Percentiles rank a stretch among this genome's conserved stretches.
phyloP scores from a whole-genome alignment of 2,797 vertebrate species.

The Discoglossus pictus region DNA sequence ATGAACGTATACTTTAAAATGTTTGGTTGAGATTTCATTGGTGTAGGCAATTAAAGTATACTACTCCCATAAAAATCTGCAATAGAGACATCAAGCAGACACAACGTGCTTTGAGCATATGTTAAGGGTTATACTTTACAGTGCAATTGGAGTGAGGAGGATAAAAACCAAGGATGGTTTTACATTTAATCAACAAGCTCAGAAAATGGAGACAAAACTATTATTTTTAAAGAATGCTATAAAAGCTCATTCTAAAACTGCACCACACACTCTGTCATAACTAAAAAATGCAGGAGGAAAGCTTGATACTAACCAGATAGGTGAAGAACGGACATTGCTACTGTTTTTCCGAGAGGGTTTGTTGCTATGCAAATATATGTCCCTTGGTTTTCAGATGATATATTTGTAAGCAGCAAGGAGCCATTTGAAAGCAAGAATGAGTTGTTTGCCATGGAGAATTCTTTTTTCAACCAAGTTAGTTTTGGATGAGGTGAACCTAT shows the following conservation, averaged over 20 bases:
- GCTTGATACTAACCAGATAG: slow-evolving; percentile 69
- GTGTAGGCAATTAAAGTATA: slow-evolving; percentile 2
- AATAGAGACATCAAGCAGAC: slow-evolving; percentile 1
- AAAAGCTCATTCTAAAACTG: slow-evolving; percentile 41
- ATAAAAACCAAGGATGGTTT: slow-evolving; percentile 22
- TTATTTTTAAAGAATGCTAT: slow-evolving; percentile 40
- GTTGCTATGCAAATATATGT: slow-evolving; percentile 78
- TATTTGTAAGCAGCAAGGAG: slow-evolving; percentile 77
- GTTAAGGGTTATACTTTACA: slow-evolving; percentile 10
- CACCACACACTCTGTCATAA: slow-evolving; percentile 26
- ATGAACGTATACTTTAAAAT: not conserved
- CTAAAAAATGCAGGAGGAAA: slow-evolving; percentile 37
- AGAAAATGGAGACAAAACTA: slow-evolving; percentile 21
- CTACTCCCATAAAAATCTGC: slow-evolving; percentile 11
- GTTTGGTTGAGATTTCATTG: slow-evolving; percentile 1
- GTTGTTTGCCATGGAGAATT: slow-evolving; percentile 54
- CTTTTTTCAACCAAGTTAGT: slow-evolving; percentile 76
- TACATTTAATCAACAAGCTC: slow-evolving; percentile 19
- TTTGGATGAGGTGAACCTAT: slow-evolving; percentile 80
- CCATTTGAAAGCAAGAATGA: slow-evolving; percentile 68
- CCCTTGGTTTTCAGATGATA: slow-evolving; percentile 72
- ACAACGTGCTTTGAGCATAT: not conserved
- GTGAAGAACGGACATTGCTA: slow-evolving; percentile 67
- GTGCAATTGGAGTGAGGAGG: not conserved
- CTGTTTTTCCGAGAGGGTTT: slow-evolving; percentile 76